Percentiles rank a stretch among this genome's conserved stretches.
phyloP scores from a whole-genome alignment of 2,888 invertebrate genomes.

The Notocelia uddmanniana region DNA sequence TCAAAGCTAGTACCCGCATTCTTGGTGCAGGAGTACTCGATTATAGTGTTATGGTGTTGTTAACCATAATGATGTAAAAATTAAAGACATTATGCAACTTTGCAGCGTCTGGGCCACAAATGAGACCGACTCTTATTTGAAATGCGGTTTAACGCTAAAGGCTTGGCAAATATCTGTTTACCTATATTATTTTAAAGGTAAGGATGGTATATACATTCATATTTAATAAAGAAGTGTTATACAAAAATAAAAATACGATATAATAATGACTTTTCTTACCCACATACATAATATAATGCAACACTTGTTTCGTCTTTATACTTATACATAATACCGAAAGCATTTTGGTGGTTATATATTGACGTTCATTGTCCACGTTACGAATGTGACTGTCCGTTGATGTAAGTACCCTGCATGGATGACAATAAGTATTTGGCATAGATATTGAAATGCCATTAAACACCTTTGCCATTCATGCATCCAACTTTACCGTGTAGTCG shows the following conservation, averaged over 20 bases:
- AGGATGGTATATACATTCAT: background rate
- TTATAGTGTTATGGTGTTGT: conserved; percentile 44
- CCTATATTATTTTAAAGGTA: background rate
- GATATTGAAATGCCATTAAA: background rate
- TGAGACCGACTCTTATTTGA: conserved; percentile 19
- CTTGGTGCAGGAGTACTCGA: conserved; percentile 36
- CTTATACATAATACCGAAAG: background rate
- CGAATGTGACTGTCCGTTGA: no score
- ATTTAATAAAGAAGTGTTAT: background rate
- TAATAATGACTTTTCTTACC: background rate
- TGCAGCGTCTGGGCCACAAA: conserved; percentile 5
- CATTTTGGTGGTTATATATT: background rate
- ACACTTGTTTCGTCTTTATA: background rate
- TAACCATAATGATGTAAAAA: conserved; percentile 39
- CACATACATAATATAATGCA: background rate
- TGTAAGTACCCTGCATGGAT: no score
- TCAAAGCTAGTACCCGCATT: conserved; percentile 56
- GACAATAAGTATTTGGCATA: no score
- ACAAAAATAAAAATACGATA: background rate
- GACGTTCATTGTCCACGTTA: no score
- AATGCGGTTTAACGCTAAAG: background rate
- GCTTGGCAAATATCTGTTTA: background rate
- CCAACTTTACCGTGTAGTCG: background rate
- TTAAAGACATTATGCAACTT: conserved; percentile 23
- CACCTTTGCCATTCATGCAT: background rate